phyloP scores from a whole-genome alignment of 2,888 invertebrate species.

The Tinea semifulvella region DNA sequence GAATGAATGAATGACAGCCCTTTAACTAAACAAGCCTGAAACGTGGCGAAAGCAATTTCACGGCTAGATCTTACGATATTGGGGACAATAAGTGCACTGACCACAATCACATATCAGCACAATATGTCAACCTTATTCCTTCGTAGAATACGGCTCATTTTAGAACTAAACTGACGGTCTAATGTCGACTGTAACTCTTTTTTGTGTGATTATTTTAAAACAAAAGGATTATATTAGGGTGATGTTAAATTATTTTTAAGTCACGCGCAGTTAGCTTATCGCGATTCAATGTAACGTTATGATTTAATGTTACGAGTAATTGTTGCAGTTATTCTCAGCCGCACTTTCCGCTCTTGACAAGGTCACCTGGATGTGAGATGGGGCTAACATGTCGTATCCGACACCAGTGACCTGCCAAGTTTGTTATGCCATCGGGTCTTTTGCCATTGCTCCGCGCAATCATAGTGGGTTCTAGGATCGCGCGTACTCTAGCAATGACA shows the following conservation, averaged over 20 bases:
- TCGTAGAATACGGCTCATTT: constrained; percentile 14
- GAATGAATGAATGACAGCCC: neutral
- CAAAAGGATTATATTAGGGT: neutral
- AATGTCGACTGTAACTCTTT: constrained; percentile 14
- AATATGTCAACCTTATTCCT: constrained; percentile 9
- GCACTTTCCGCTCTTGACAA: too few species aligned
- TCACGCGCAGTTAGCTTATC: constrained; percentile 6
- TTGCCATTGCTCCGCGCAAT: too few species aligned
- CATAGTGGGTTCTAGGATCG: too few species aligned
- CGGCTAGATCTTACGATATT: constrained; percentile 14
- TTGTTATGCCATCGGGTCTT: too few species aligned
- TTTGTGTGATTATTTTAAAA: constrained; percentile 1
- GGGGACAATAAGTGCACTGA: constrained; percentile 14
- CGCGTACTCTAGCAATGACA: too few species aligned
- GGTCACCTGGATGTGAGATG: too few species aligned
- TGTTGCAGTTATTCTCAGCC: too few species aligned
- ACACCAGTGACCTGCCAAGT: too few species aligned
- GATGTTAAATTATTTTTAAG: constrained; percentile 5
- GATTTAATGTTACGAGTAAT: too few species aligned
- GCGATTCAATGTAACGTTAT: too few species aligned
- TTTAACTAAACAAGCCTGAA: constrained; percentile 12
- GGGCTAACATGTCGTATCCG: too few species aligned
- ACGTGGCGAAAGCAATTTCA: constrained; percentile 19
- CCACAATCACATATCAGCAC: too few species aligned
- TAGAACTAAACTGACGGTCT: constrained; percentile 14